Evolutionary conservation across 64 coral and sea anemone genomes (phyloP).

Genomic region (Porites australiensis): DNA sequence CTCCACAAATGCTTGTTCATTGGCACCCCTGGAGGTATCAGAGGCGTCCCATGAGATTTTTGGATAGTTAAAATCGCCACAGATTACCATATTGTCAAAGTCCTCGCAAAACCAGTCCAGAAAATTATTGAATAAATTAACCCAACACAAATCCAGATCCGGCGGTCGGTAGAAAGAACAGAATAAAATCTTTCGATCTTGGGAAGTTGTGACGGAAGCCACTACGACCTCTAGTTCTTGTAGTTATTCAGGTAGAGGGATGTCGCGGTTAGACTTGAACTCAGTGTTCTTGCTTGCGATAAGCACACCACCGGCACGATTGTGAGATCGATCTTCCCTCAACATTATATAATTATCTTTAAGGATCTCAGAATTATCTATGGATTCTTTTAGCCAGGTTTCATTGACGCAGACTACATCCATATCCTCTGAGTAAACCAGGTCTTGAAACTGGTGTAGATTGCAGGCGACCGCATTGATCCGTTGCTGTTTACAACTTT

Average conservation of each 20-base stretch:
- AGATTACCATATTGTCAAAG: constrained; percentile 59
- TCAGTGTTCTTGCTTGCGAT: constrained; percentile 39
- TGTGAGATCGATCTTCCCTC: constrained; percentile 52
- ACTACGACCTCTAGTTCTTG: constrained; percentile 28
- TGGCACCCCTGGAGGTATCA: constrained; percentile 17
- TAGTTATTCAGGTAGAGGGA: constrained; percentile 46
- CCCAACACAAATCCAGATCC: constrained; percentile 32
- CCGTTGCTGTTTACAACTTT: constrained; percentile 17
- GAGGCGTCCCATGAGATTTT: constrained; percentile 66
- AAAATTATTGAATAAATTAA: constrained; percentile 50
- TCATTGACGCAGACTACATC: constrained; percentile 56
- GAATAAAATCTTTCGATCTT: constrained; percentile 50
- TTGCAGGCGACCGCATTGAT: constrained; percentile 31
- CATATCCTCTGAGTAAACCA: constrained; percentile 53
- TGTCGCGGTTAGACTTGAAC: constrained; percentile 39
- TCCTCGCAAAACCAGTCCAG: constrained; percentile 35
- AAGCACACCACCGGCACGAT: constrained; percentile 50
- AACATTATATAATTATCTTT: constrained; percentile 27
- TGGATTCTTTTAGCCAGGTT: constrained; percentile 38
- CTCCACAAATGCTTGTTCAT: constrained; percentile 25
- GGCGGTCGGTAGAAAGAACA: constrained; percentile 67
- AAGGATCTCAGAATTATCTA: constrained; percentile 47
- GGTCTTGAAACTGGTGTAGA: constrained; percentile 62
- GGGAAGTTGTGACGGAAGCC: constrained; percentile 19
- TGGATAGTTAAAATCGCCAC: constrained; percentile 59